Evolutionary conservation across 2,888 invertebrate genomes (phyloP).

Genomic region (Pogonocherus hispidulus): DNA sequence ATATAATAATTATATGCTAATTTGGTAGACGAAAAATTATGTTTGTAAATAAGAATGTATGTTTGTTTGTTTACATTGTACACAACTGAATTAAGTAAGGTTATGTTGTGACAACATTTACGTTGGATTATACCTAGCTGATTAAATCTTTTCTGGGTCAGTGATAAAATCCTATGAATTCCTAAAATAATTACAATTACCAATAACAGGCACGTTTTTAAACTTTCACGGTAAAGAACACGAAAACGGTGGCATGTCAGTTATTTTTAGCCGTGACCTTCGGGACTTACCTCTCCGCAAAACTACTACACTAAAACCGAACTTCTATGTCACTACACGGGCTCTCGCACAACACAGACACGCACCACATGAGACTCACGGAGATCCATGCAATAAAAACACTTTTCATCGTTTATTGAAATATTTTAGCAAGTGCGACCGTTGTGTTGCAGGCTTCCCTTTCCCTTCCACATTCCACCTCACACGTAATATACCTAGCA

Average conservation of each 20-base stretch:
- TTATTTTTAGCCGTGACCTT: slow-evolving; percentile 22
- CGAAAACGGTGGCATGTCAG: not conserved
- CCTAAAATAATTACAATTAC: not conserved
- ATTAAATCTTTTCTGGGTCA: not conserved
- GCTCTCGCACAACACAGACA: slow-evolving; percentile 18
- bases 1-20: no score
- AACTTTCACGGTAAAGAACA: slow-evolving; percentile 5
- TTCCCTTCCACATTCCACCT: slow-evolving; percentile 22
- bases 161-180: no score
- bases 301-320: slow-evolving; percentile 15
- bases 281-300: slow-evolving; percentile 24
- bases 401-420: slow-evolving; percentile 22
- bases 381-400: slow-evolving; percentile 2
- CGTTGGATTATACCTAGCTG: no score
- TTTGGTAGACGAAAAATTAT: slow-evolving; percentile 6
- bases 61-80: slow-evolving; percentile 19
- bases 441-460: slow-evolving; percentile 2
- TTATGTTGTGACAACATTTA: no score
- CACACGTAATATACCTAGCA: not conserved
- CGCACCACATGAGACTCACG: slow-evolving; percentile 15
- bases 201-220: slow-evolving; percentile 23
- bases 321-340: no score
- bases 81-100: slow-evolving; percentile 5
- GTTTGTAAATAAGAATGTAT: no score
- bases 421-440: slow-evolving; percentile 13